Base-by-base conservation (phyloP, 64 coral and sea anemone genomes). In the Montipora efflorescens region DNA sequence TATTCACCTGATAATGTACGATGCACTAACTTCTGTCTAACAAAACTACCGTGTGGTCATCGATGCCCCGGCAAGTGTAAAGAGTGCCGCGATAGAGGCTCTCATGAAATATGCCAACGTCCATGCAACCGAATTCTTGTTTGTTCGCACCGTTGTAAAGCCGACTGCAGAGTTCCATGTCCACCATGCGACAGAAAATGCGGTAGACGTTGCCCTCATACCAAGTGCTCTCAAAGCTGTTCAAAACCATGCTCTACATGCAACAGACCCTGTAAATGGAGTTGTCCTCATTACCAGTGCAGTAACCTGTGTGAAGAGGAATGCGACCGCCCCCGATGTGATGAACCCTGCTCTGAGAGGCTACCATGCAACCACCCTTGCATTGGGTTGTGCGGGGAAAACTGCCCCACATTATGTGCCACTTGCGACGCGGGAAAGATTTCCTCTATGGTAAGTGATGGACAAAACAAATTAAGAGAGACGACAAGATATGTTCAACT, bases 361-460 rank as follows among this genome's bases (percentile, higher is more conserved):
- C 88, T 95, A 11, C 15, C 70, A n/a, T 95, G 93, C 21, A 71
- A 75, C 16, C 93, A 95, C 45, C 23, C 74, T 43, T 95, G 93
- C 57, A 87, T 87, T 79, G 93, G 88, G 4, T 82, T 95, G 47
- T 95, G 93, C 62, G 93, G 93, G n/a, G 88, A 95, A 69, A 70
- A 78, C 15, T 95, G 93, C 73, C 88, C 80, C 11, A 85, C 47
- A 18, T 43, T 95, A 21, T 95, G 93, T 21, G 74, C 74, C 20
- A 64, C 91, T 53, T 95, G 93, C 44, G 22, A 90, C 25, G n/a
- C 88, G 19, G 67, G 46, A 28, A 76, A 90, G 66, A 55, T 95
- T 1, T 88, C 80, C 6, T 62, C 88, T 11, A 67, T 90, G 16
- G 13, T 67, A 3, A 69, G 18, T 14, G 25, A 45, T 15, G 2